Evolutionary conservation across 2,797 vertebrate genomes (phyloP).

Genomic region (Chelon auratus): DNA sequence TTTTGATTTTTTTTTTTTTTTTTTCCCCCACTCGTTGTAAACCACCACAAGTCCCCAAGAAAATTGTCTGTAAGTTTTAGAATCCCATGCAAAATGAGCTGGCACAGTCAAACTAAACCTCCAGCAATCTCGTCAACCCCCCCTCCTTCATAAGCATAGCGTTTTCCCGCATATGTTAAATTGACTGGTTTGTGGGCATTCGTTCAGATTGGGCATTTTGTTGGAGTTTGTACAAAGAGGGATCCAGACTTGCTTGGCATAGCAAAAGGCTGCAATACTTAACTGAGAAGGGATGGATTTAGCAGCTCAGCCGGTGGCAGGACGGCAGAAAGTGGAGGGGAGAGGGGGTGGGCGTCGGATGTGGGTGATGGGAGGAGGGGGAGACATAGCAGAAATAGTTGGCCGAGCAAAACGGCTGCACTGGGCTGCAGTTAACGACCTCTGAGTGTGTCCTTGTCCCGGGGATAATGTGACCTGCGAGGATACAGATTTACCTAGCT

Average conservation of each 20-base stretch:
- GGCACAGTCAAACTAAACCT: constrained; percentile 52
- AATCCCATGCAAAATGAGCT: constrained; percentile 51
- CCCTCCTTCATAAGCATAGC: constrained; percentile 25
- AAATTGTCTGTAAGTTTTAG: constrained; percentile 63
- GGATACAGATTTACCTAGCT: constrained; percentile 66
- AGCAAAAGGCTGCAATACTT: constrained; percentile 55
- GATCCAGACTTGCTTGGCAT: constrained; percentile 56
- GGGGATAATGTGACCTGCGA: constrained; percentile 66
- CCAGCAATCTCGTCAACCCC: constrained; percentile 35
- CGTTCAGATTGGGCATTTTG: constrained; percentile 50
- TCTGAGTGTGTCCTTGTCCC: constrained; percentile 66
- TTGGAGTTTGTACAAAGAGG: constrained; percentile 44
- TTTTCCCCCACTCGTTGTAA: constrained; percentile 33
- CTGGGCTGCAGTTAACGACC: constrained; percentile 64
- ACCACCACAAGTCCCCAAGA: constrained; percentile 60
- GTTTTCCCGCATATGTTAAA: constrained; percentile 47
- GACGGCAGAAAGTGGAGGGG: neutral
- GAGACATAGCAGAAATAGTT: constrained; percentile 48
- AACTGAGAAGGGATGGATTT: constrained; percentile 61
- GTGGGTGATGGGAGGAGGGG: neutral
- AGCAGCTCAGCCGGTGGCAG: constrained; percentile 58
- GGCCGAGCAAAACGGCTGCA: constrained; percentile 50
- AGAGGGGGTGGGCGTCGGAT: neutral
- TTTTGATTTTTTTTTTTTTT: constrained; percentile 50
- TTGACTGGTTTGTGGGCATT: constrained; percentile 45